phyloP scores from a whole-genome alignment of 2,888 invertebrate genomes.

The Eudemis profundana region DNA sequence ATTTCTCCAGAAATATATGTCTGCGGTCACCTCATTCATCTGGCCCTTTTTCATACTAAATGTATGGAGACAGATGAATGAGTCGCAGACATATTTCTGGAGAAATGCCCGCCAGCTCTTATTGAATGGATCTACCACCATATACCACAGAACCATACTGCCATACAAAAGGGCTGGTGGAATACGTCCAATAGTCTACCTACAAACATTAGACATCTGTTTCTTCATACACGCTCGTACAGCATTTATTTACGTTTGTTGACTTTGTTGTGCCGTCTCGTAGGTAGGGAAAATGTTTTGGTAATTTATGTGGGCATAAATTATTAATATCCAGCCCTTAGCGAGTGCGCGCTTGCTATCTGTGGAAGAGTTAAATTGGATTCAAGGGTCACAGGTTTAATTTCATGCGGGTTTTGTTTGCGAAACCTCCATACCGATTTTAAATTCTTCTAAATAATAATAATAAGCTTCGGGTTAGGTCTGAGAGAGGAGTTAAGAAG shows the following conservation, averaged over 20 bases:
- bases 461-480: background rate
- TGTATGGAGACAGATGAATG: no score
- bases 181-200: background rate
- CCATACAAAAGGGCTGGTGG: background rate
- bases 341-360: constrained; percentile 57
- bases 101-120: no score
- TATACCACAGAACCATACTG: no score
- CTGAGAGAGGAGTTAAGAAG: constrained; percentile 1
- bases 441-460: constrained; percentile 50
- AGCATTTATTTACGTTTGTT: constrained; percentile 60
- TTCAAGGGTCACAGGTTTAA: constrained; percentile 71
- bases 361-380: constrained; percentile 74
- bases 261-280: constrained; percentile 38
- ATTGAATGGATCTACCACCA: no score
- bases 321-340: constrained; percentile 65
- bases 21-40: no score
- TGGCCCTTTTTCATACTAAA: no score
- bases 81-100: no score
- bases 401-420: constrained; percentile 70
- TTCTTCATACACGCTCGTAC: constrained; percentile 20
- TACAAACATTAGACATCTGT: constrained; percentile 26
- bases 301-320: constrained; percentile 72
- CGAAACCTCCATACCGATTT: constrained; percentile 62
- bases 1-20: no score
- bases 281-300: constrained; percentile 59